These are phyloP conservation scores for Standfussiana lucernea DNA, from an alignment of 2,888 invertebrate species.

Conservation along the genomic window DNA sequence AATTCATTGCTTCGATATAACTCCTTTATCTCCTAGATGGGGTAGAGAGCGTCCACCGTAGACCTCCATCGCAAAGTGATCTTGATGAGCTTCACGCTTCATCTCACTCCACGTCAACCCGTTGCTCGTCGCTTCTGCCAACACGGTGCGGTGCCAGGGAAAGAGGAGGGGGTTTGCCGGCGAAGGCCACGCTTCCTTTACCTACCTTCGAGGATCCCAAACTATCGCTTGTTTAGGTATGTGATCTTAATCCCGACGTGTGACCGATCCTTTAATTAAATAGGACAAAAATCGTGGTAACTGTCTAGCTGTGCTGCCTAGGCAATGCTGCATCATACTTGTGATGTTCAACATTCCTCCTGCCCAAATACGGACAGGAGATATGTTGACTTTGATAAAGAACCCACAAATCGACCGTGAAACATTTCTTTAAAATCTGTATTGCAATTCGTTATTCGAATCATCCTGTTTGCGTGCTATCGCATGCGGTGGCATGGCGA, in stretches of 20 bases:
- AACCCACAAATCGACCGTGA: too few relatives aligned
- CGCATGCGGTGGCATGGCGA: slow-evolving; percentile 83
- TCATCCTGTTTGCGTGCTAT: slow-evolving; percentile 77
- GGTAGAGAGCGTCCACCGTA: background rate
- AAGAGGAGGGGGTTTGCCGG: too few relatives aligned
- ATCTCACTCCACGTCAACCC: background rate
- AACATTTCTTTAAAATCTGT: background rate
- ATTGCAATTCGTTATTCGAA: slow-evolving; percentile 41
- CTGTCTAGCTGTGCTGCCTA: background rate
- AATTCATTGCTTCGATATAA: background rate
- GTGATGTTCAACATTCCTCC: background rate
- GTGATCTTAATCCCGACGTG: background rate
- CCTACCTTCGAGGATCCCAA: background rate
- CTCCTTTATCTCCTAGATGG: background rate
- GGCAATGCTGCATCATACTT: background rate
- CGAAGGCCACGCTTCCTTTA: background rate
- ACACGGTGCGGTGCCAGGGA: background rate
- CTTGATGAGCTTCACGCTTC: background rate
- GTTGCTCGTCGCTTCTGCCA: background rate
- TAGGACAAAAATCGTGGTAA: background rate
- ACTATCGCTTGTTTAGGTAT: background rate
- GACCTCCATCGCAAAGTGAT: background rate
- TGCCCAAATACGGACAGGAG: background rate
- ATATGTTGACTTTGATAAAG: too few relatives aligned
- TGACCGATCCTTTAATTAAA: background rate